These are phyloP conservation scores for Podabrus alpinus DNA, from an alignment of 2,888 invertebrate genomes.

Conservation along the genomic window DNA sequence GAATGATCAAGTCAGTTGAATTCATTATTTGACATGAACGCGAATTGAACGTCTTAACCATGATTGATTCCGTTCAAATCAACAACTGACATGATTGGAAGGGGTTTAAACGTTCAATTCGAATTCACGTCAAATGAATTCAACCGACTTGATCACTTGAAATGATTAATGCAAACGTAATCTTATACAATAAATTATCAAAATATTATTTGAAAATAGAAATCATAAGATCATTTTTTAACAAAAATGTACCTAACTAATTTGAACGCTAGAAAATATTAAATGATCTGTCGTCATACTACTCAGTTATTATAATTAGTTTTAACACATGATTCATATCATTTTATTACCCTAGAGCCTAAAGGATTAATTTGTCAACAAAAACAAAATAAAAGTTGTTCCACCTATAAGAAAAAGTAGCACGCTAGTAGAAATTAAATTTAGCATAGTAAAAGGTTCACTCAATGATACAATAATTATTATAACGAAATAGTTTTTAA, in stretches of 20 bases:
- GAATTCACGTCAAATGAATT: too few relatives aligned
- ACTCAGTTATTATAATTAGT: neutral
- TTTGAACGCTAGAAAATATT: neutral
- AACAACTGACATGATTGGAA: too few relatives aligned
- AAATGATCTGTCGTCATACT: neutral
- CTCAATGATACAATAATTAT: neutral
- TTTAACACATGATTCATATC: neutral
- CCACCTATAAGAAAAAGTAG: neutral
- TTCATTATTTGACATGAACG: too few relatives aligned
- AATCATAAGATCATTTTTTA: too few relatives aligned
- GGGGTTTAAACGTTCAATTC: too few relatives aligned
- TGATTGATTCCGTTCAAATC: too few relatives aligned
- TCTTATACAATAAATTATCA: too few relatives aligned
- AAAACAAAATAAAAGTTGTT: constrained; percentile 1
- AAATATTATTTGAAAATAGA: too few relatives aligned
- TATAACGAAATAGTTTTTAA: neutral
- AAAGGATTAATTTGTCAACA: constrained; percentile 2
- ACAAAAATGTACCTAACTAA: neutral
- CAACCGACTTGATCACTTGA: too few relatives aligned
- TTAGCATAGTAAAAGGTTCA: neutral
- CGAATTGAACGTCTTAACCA: too few relatives aligned
- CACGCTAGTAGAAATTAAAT: neutral
- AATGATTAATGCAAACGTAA: too few relatives aligned
- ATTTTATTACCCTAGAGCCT: neutral
- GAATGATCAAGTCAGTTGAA: too few relatives aligned